Evolutionary conservation across 2,888 invertebrate species (phyloP), one percentile per base, ranked within the genome.

Genomic region (Leptinotarsa tumamoca): DNA sequence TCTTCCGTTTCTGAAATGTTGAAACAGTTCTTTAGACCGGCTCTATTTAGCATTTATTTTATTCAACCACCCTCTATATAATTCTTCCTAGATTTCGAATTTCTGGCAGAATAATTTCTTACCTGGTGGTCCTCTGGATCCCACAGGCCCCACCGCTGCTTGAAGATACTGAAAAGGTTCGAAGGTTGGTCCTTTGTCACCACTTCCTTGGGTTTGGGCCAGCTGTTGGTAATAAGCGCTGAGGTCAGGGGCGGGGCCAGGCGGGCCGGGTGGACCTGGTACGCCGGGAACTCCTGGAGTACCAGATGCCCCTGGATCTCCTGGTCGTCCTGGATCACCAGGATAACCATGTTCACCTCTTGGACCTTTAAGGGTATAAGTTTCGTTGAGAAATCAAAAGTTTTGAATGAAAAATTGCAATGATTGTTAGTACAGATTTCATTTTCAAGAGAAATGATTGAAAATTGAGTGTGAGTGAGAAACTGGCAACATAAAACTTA

Each of bases 81-180:
- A 43, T 13, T 13, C 13, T 10, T 3, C 43, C 43, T 43, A 10
- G 43, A 3, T 43, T 33, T 7, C 33, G 33, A 33, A 33, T 7
- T 43, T 13, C 43, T 43, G 43, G 10, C 43, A 10, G 43, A 43
- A 10, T 43, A 0, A 14, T 14, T 61, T 51, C 33, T 71, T 77
- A 80, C 80, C 83, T 82, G 94, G 92, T 63, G 94, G 91, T 80
- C 97, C 97, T 85, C 95, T 90, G 0, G 95, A 92, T 54, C 97
- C 97, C 21, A 93, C 91, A 17, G 95, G 93, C 7, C 95, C 95
- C 2, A 95, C 93, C 82, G 94, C 93, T 21, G 95, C 94, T 88
- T 95, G 95, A 86, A 95, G 89, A 87, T 94, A 95, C 83, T 93
- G 92, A 83, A 94, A 94, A 21, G 92, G 90, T 82, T 93, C 93